These are phyloP conservation scores for Arrhamphus sclerolepis DNA, from an alignment of 2,797 vertebrate genomes.

Conservation along the genomic window DNA sequence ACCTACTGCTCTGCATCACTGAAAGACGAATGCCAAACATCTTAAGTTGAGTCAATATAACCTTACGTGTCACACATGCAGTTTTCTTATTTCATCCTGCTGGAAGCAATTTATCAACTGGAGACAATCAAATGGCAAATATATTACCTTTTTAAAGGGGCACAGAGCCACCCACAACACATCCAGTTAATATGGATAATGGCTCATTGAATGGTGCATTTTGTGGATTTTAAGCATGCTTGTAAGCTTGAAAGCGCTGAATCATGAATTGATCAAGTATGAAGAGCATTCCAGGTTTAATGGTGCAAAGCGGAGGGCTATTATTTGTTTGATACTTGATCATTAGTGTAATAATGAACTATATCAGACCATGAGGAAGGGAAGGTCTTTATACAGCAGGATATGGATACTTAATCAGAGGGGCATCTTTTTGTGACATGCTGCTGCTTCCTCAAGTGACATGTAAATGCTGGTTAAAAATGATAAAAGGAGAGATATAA, in stretches of 20 bases:
- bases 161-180: conserved; percentile 80
- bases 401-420: neutral
- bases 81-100: conserved; percentile 80
- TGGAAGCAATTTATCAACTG: conserved; percentile 86
- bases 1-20: conserved; percentile 43
- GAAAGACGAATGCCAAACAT: conserved; percentile 70
- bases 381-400: conserved; percentile 14
- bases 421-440: conserved; percentile 9
- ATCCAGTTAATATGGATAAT: conserved; percentile 84
- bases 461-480: conserved; percentile 24
- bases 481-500: conserved; percentile 20
- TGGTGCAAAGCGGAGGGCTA: conserved; percentile 22
- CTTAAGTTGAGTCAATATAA: conserved; percentile 64
- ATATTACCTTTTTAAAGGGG: conserved; percentile 86
- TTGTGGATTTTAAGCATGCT: conserved; percentile 68
- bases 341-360: conserved; percentile 3
- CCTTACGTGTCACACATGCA: conserved; percentile 75
- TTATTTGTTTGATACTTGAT: conserved; percentile 24
- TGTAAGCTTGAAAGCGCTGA: conserved; percentile 35
- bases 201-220: conserved; percentile 78
- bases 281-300: conserved; percentile 18
- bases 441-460: conserved; percentile 26
- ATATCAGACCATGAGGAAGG: neutral
- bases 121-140: conserved; percentile 83
- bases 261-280: conserved; percentile 34